These are phyloP conservation scores for Platypus cylindrus DNA, from an alignment of 2,888 invertebrate species.

Conservation along the genomic window DNA sequence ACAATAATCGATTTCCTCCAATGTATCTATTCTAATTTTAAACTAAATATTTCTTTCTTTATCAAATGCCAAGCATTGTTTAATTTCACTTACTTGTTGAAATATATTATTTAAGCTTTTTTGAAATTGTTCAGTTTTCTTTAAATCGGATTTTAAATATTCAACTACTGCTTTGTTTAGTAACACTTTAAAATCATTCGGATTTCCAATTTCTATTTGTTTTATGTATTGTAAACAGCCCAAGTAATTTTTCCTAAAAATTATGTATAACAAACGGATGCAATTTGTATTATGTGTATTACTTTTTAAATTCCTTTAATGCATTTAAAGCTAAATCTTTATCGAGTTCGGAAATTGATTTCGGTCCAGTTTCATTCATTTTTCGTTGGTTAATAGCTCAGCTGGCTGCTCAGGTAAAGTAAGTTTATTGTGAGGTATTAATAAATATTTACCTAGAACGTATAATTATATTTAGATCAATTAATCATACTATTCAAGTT, in stretches of 20 bases:
- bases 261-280: constrained; percentile 4
- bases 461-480: too few species aligned
- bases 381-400: constrained; percentile 26
- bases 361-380: constrained; percentile 27
- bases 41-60: constrained; percentile 23
- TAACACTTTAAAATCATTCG: constrained; percentile 57
- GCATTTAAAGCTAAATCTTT: constrained; percentile 31
- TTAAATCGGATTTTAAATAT: constrained; percentile 61
- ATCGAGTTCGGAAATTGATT: constrained; percentile 31
- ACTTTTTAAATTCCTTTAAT: constrained; percentile 33
- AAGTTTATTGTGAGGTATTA: too few species aligned
- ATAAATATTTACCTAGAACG: too few species aligned
- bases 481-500: too few species aligned
- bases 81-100: constrained; percentile 33
- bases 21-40: constrained; percentile 35
- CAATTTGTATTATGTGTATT: constrained; percentile 7
- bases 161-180: constrained; percentile 79
- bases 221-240: constrained; percentile 48
- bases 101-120: constrained; percentile 51
- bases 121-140: constrained; percentile 59
- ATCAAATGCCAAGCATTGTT: neutral
- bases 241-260: constrained; percentile 43
- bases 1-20: constrained; percentile 55
- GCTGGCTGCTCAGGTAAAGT: too few species aligned
- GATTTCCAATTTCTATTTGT: constrained; percentile 47